These are phyloP conservation scores for Bathynomus jamesi DNA, from an alignment of 1,140 invertebrate species.

Conservation along the genomic window DNA sequence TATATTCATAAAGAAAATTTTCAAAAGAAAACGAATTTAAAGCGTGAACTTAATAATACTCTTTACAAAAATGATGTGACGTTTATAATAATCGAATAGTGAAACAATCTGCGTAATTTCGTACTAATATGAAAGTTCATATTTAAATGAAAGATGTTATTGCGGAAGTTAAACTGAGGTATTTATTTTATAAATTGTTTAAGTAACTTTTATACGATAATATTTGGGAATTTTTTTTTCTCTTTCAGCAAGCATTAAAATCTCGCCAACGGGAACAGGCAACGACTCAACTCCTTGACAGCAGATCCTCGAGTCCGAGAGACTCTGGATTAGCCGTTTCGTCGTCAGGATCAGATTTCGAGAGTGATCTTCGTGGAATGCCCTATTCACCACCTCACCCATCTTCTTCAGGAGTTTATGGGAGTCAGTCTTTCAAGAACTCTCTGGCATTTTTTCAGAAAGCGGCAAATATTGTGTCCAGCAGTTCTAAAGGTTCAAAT, in stretches of 20 bases:
- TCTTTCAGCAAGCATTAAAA: conserved; percentile 28
- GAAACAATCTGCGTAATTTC: too few relatives aligned
- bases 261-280: conserved; percentile 19
- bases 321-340: conserved; percentile 28
- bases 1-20: too few relatives aligned
- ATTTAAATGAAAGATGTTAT: too few relatives aligned
- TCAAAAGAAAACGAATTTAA: too few relatives aligned
- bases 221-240: conserved; percentile 3
- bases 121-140: too few relatives aligned
- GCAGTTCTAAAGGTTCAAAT: conserved; percentile 15
- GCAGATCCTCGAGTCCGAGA: conserved; percentile 25
- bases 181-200: too few relatives aligned
- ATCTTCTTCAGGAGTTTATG: background rate
- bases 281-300: background rate
- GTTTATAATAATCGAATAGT: too few relatives aligned
- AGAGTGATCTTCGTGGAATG: conserved; percentile 18
- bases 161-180: too few relatives aligned
- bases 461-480: conserved; percentile 28
- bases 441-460: conserved; percentile 34
- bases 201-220: too few relatives aligned
- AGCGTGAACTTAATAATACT: too few relatives aligned
- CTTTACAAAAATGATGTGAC: too few relatives aligned
- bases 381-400: conserved; percentile 5
- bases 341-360: conserved; percentile 23
- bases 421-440: conserved; percentile 35